These are phyloP conservation scores for Alectoris magna DNA, from an alignment of 2,797 vertebrate species.

Conservation along the genomic window DNA sequence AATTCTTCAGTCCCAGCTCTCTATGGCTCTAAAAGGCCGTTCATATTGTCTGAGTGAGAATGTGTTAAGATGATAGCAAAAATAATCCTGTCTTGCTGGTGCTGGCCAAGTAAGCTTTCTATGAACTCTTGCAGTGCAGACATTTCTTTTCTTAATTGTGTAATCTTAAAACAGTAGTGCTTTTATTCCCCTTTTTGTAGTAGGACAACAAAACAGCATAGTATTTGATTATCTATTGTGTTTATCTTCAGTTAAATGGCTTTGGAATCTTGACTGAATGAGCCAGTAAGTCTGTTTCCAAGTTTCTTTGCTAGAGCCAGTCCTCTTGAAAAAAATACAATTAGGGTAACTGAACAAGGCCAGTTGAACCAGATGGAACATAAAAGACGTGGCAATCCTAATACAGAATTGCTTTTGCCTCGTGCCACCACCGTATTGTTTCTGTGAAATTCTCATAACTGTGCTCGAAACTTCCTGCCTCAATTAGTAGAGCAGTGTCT, in stretches of 20 bases:
- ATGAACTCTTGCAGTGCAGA: not conserved
- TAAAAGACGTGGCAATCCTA: not conserved
- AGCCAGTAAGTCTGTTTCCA: not conserved
- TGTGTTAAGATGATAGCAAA: not conserved
- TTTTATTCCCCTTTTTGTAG: not conserved
- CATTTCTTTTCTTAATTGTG: not conserved
- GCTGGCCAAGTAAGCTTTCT: not conserved
- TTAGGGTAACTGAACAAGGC: not conserved
- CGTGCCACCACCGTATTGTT: not conserved
- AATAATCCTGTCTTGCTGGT: not conserved
- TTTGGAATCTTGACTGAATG: conserved; percentile 15
- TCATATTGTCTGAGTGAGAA: not conserved
- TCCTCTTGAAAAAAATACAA: conserved; percentile 31
- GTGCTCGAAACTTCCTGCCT: not conserved
- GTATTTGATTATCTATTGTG: conserved; percentile 31
- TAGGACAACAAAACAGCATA: not conserved
- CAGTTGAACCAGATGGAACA: not conserved
- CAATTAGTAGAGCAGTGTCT: not conserved
- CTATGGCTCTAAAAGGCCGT: not conserved
- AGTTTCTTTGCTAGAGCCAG: conserved; percentile 35
- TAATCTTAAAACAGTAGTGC: not conserved
- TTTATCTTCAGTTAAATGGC: conserved; percentile 15
- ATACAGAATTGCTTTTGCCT: conserved; percentile 1
- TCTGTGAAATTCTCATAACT: not conserved
- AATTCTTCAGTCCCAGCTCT: not conserved